Conservation (phyloP, 1,140 invertebrate genomes). For the Cherax quadricarinatus region DNA sequence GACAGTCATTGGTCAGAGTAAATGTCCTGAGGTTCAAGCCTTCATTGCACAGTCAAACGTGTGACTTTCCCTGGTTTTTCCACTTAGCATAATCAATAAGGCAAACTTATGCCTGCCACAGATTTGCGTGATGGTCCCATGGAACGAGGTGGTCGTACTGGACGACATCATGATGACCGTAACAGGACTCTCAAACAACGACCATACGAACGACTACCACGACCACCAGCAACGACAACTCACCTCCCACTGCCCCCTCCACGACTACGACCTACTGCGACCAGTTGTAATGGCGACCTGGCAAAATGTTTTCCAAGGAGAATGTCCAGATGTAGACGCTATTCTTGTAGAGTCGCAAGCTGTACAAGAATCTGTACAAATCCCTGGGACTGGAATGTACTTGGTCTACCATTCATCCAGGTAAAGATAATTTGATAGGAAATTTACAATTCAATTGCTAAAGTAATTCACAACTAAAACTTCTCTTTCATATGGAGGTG, state of each 20-base stretch:
- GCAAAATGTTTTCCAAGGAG: conserved; percentile 96
- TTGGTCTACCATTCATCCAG: conserved; percentile 95
- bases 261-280: conserved; percentile 96
- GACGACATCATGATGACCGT: conserved; percentile 73
- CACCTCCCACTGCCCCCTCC: conserved; percentile 84
- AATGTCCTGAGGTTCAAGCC: no score
- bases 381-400: conserved; percentile 94
- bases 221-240: conserved; percentile 95
- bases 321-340: conserved; percentile 88
- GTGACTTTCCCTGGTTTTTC: no score
- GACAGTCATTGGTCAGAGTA: no score
- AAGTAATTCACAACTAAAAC: no score
- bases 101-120: neutral
- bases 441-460: no score
- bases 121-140: conserved; percentile 71
- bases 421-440: conserved; percentile 17
- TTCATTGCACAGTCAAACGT: no score
- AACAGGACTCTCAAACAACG: neutral
- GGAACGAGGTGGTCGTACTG: conserved; percentile 72
- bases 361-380: conserved; percentile 94
- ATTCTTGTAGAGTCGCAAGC: conserved; percentile 95
- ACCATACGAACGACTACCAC: conserved; percentile 86
- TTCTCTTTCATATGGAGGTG: no score
- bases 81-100: no score
- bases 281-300: conserved; percentile 96